Conservation (phyloP, 2,888 invertebrate genomes). For the Dorcus parallelipipedus region DNA sequence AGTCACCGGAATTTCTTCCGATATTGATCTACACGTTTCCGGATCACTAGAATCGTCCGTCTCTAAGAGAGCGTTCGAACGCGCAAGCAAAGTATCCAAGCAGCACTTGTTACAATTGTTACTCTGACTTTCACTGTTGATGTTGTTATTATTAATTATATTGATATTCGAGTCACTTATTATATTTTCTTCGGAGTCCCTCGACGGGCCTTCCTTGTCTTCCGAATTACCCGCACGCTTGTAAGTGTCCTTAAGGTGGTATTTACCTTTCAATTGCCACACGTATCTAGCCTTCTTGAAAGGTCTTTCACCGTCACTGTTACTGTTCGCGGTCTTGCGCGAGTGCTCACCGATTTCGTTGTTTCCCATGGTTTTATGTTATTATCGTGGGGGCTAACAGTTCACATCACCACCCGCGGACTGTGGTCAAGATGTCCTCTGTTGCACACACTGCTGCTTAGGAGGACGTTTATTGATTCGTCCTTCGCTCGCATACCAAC, state of each 20-base stretch:
- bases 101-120: constrained; percentile 31
- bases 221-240: constrained; percentile 16
- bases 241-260: constrained; percentile 55
- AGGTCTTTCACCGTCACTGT: constrained; percentile 55
- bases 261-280: constrained; percentile 66
- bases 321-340: constrained; percentile 37
- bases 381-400: not conserved
- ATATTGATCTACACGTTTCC: constrained; percentile 23
- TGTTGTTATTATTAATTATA: constrained; percentile 46
- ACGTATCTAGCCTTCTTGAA: constrained; percentile 64
- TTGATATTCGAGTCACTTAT: constrained; percentile 5
- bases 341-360: constrained; percentile 48
- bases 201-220: constrained; percentile 2
- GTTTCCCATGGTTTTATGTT: constrained; percentile 23
- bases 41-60: constrained; percentile 25
- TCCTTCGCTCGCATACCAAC: too few species aligned
- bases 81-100: constrained; percentile 34
- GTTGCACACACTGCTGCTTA: too few species aligned
- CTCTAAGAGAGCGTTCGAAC: constrained; percentile 23
- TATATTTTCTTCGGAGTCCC: constrained; percentile 2
- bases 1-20: constrained; percentile 38
- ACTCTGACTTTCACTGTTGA: constrained; percentile 6
- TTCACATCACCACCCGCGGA: not conserved
- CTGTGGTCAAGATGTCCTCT: not conserved
- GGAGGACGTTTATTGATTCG: too few species aligned